These are phyloP conservation scores for Leptothorax acervorum DNA, from an alignment of 2,888 invertebrate species.

Conservation along the genomic window DNA sequence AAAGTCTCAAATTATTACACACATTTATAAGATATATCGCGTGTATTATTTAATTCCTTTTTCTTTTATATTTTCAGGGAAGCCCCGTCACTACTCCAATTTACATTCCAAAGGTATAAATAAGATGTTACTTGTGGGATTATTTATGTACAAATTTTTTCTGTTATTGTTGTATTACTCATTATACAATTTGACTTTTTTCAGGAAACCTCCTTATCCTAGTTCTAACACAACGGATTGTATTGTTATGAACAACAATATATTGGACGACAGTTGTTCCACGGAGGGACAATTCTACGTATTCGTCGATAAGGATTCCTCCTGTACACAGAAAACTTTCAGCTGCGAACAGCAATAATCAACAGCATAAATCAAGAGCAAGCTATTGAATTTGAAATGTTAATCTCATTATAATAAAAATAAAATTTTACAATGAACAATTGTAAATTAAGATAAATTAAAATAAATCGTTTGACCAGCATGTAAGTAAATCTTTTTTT, in stretches of 20 bases:
- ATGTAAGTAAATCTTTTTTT: background rate
- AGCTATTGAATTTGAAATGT: background rate
- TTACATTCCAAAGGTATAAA: background rate
- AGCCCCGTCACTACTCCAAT: too few relatives aligned
- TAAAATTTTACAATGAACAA: background rate
- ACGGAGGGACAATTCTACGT: background rate
- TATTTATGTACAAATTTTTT: background rate
- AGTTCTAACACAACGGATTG: background rate
- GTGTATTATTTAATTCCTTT: background rate
- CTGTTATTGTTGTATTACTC: background rate
- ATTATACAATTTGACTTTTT: background rate
- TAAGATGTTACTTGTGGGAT: background rate
- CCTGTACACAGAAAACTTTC: background rate
- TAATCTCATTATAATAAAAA: background rate
- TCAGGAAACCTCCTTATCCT: background rate
- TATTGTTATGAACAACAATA: background rate
- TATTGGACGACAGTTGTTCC: background rate
- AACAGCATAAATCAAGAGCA: background rate
- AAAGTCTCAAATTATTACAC: background rate
- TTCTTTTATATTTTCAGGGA: background rate
- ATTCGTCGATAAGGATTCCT: background rate
- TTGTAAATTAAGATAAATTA: constrained; percentile 2
- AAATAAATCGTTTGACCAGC: background rate
- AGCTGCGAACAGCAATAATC: background rate
- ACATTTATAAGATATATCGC: background rate